A percentile compares a stretch with the other conserved stretches of the same genome.
Conservation (phyloP, 2,888 invertebrate species). For the Agrotis ipsilon region DNA sequence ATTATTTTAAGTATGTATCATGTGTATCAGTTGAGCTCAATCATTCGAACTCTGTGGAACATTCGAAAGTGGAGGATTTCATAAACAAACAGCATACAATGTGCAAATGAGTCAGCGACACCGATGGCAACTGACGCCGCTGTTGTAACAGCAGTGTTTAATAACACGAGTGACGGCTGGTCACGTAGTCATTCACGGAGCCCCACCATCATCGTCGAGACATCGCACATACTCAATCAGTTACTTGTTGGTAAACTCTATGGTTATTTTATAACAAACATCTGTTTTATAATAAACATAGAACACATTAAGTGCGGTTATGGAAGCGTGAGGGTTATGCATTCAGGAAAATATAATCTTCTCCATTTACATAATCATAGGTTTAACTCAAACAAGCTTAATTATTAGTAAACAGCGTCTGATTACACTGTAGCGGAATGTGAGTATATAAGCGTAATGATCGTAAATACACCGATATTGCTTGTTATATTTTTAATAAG, state of each 20-base stretch:
- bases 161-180: slow-evolving; percentile 61
- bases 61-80: slow-evolving; percentile 42
- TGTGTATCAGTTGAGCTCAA: neutral
- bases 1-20: neutral
- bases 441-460: slow-evolving; percentile 1
- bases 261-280: slow-evolving; percentile 26
- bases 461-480: slow-evolving; percentile 24
- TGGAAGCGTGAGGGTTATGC: slow-evolving; percentile 22
- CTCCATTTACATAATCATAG: slow-evolving; percentile 45
- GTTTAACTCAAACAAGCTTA: slow-evolving; percentile 35
- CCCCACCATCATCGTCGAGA: slow-evolving; percentile 13
- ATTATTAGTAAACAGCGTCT: slow-evolving; percentile 47
- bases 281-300: slow-evolving; percentile 15
- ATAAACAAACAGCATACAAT: slow-evolving; percentile 58
- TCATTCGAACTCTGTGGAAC: slow-evolving; percentile 21
- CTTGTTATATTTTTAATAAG: neutral
- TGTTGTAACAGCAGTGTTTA: slow-evolving; percentile 67
- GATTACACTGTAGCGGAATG: slow-evolving; percentile 22
- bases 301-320: slow-evolving; percentile 4
- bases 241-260: slow-evolving; percentile 10
- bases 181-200: slow-evolving; percentile 59
- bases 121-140: slow-evolving; percentile 46
- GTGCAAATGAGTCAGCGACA: slow-evolving; percentile 54
- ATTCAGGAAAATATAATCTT: slow-evolving; percentile 39
- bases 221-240: neutral